Conservation (phyloP, 2,797 vertebrate genomes). For the Stomatorhinus walkeri region DNA sequence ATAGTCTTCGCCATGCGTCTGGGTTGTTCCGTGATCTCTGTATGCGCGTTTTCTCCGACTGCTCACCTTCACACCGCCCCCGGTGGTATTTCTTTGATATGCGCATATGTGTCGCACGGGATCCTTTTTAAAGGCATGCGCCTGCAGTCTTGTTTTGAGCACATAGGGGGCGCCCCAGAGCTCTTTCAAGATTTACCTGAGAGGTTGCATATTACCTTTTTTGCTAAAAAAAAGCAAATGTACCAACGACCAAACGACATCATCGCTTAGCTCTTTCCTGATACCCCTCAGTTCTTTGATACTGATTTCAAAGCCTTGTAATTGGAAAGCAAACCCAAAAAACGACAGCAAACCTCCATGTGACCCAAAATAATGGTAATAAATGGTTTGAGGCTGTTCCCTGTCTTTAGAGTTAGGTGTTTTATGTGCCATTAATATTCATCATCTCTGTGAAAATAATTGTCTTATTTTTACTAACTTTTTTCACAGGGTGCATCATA, state of each 20-base stretch:
- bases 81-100: neutral
- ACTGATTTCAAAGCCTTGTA: neutral
- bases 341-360: neutral
- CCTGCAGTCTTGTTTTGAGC: neutral
- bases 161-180: neutral
- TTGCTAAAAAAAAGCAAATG: neutral
- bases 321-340: neutral
- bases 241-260: neutral
- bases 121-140: neutral
- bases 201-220: neutral
- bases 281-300: neutral
- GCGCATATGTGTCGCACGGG: neutral
- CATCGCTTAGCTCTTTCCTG: neutral
- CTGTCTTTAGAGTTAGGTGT: conserved; percentile 3
- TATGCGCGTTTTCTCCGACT: conserved; percentile 33
- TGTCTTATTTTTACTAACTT: neutral
- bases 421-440: conserved; percentile 13
- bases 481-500: neutral
- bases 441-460: conserved; percentile 5
- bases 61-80: neutral
- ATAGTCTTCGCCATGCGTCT: conserved; percentile 12
- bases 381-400: conserved; percentile 14
- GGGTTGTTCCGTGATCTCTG: conserved; percentile 31
- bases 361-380: neutral
- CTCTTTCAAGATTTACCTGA: neutral